Percentiles rank a stretch among this genome's conserved stretches.
Conservation (phyloP, 2,113 vertebrate genomes). For the Tetrao urogallus region DNA sequence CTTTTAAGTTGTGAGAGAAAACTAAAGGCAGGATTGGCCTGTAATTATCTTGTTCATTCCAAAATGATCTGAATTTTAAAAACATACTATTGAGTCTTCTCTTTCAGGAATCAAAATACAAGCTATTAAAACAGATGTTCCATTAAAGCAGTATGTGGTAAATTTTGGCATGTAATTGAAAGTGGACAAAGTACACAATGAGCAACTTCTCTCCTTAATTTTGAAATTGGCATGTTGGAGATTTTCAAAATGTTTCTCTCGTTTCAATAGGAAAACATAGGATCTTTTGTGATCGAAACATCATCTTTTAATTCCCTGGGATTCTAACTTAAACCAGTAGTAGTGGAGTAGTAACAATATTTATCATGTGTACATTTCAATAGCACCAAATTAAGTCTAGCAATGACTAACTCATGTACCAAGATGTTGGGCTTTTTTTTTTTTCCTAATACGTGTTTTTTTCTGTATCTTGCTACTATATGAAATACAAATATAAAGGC, state of each 20-base stretch:
- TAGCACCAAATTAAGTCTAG: background rate
- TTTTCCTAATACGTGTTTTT: background rate
- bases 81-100: background rate
- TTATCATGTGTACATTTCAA: background rate
- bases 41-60: conserved; percentile 19
- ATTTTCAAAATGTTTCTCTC: background rate
- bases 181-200: background rate
- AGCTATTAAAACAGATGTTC: background rate
- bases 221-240: conserved; percentile 31
- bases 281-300: background rate
- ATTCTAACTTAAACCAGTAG: background rate
- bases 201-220: background rate
- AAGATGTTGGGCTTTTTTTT: background rate
- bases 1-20: background rate
- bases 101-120: conserved; percentile 28
- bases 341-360: background rate
- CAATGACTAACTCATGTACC: background rate
- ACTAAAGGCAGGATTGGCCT: background rate
- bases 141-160: background rate
- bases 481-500: background rate
- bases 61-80: conserved; percentile 31
- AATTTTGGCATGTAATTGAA: background rate
- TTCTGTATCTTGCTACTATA: background rate
- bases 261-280: background rate
- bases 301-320: conserved; percentile 14